These are phyloP conservation scores for Acanthochromis polyacanthus DNA, from an alignment of 2,113 vertebrate species.

Conservation along the genomic window DNA sequence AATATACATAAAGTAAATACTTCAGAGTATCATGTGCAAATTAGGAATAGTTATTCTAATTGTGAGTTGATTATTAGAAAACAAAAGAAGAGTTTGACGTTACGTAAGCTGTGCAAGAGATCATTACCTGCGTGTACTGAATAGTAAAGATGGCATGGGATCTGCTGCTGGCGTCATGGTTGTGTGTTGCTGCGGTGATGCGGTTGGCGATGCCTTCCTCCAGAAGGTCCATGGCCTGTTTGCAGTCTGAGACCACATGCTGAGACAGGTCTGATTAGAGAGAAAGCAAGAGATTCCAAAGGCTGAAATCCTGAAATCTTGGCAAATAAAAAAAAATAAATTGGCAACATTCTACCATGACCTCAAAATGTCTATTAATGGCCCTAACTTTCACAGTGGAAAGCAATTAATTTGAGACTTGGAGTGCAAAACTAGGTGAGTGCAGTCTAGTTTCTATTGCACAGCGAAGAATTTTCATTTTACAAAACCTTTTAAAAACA, in stretches of 20 bases:
- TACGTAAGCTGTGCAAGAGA: background rate
- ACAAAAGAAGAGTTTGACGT: background rate
- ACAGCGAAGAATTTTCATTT: too few relatives aligned
- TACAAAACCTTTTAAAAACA: too few relatives aligned
- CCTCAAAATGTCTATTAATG: too few relatives aligned
- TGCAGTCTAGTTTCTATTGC: too few relatives aligned
- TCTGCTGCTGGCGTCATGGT: slow-evolving; percentile 96
- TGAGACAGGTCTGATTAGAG: slow-evolving; percentile 91
- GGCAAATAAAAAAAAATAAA: background rate
- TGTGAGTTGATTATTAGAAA: background rate
- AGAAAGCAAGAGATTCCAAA: slow-evolving; percentile 2
- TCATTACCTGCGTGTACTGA: slow-evolving; percentile 93
- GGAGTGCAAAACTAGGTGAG: too few relatives aligned
- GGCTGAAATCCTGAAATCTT: background rate
- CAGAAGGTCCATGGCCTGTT: slow-evolving; percentile 92
- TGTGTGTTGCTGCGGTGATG: slow-evolving; percentile 96
- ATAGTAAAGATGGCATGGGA: slow-evolving; percentile 99
- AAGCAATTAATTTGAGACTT: too few relatives aligned
- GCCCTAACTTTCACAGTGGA: too few relatives aligned
- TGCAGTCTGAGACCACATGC: slow-evolving; percentile 93
- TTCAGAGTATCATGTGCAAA: background rate
- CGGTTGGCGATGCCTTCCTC: slow-evolving; percentile 96
- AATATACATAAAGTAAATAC: background rate
- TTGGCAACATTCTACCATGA: background rate
- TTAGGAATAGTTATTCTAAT: background rate